Percentiles rank a stretch among this genome's conserved stretches.
These are phyloP conservation scores for Erethizon dorsatum DNA, from an alignment of 2,797 vertebrate species.

Conservation along the genomic window DNA sequence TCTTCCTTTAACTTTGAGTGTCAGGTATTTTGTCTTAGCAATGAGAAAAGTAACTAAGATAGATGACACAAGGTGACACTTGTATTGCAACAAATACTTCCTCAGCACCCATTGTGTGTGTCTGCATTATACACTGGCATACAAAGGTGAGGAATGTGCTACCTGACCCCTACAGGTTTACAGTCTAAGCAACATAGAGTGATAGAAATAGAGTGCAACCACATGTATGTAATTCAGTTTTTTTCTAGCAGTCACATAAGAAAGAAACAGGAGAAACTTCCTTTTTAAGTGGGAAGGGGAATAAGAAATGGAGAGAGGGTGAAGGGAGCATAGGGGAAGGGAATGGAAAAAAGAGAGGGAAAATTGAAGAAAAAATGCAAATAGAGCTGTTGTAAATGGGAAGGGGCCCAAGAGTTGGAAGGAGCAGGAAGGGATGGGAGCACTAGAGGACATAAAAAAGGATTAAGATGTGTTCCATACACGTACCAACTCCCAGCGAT, in stretches of 20 bases:
- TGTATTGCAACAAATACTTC: background rate
- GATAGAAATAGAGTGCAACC: background rate
- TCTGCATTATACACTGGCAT: background rate
- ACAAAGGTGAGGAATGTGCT: background rate
- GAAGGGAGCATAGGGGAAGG: background rate
- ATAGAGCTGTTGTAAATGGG: background rate
- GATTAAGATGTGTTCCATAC: background rate
- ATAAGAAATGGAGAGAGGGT: background rate
- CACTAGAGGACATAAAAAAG: background rate
- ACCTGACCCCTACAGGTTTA: background rate
- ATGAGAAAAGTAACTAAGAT: background rate
- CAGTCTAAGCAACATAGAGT: background rate
- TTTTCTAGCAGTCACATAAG: background rate
- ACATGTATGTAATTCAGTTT: background rate
- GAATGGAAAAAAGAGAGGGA: background rate
- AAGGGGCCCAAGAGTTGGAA: background rate
- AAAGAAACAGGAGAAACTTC: background rate
- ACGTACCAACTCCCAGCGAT: background rate
- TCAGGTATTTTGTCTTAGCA: background rate
- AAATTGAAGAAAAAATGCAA: background rate
- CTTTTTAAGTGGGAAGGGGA: background rate
- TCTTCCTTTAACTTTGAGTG: background rate
- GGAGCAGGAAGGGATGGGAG: background rate
- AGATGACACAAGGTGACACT: background rate
- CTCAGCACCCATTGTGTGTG: background rate